A percentile compares a stretch with the other conserved stretches of the same genome.
phyloP scores from a whole-genome alignment of 2,797 vertebrate species.

The Ptychadena robeensis region DNA sequence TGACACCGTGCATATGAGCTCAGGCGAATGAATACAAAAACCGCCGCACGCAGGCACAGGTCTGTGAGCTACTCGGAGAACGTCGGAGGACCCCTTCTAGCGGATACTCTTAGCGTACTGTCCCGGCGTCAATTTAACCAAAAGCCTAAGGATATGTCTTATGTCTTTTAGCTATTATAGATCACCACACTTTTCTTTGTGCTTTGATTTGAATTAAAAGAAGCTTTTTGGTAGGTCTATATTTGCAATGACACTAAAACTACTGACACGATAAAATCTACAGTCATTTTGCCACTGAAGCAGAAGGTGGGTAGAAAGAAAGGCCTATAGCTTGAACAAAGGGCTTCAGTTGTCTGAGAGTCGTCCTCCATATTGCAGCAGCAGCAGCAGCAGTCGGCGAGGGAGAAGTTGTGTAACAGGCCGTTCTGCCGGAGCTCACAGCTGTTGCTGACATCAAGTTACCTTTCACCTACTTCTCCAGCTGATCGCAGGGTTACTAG shows the following conservation, averaged over 20 bases:
- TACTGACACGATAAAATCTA: not conserved
- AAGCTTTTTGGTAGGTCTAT: too few species aligned
- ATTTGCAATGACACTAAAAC: not conserved
- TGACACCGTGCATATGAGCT: too few species aligned
- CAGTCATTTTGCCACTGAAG: not conserved
- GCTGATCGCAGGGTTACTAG: conserved; percentile 54
- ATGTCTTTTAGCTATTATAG: too few species aligned
- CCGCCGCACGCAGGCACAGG: too few species aligned
- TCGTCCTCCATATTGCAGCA: not conserved
- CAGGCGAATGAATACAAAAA: too few species aligned
- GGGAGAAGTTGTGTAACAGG: conserved; percentile 35
- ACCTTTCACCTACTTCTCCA: conserved; percentile 60
- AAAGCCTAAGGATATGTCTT: too few species aligned
- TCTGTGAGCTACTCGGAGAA: too few species aligned
- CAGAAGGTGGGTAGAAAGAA: not conserved
- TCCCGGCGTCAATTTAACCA: too few species aligned
- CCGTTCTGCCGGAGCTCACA: conserved; percentile 41
- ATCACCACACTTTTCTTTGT: too few species aligned
- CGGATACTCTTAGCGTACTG: too few species aligned
- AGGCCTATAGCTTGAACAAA: conserved; percentile 3
- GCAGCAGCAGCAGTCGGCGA: conserved; percentile 24
- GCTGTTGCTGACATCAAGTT: conserved; percentile 60
- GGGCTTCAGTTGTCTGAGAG: conserved; percentile 14
- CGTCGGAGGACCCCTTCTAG: too few species aligned
- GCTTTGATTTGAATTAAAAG: too few species aligned